phyloP scores from a whole-genome alignment of 2,797 vertebrate species.

The Falco columbarius region DNA sequence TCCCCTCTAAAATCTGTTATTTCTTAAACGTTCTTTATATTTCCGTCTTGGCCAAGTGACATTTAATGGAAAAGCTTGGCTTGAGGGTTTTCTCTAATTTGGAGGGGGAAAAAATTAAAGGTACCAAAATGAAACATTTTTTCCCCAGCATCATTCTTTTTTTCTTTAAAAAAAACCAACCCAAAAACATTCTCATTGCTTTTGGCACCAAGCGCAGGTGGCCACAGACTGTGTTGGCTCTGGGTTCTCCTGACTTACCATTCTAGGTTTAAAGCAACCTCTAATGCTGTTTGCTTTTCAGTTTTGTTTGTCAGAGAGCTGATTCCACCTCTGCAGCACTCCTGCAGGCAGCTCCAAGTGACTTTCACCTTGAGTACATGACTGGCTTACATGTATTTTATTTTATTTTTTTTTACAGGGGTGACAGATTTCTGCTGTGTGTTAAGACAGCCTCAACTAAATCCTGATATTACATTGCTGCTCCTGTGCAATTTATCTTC shows the following conservation, averaged over 20 bases:
- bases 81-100: background rate
- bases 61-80: conserved; percentile 11
- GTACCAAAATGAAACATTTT: background rate
- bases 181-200: background rate
- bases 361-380: background rate
- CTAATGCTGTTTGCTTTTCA: background rate
- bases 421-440: background rate
- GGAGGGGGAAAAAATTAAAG: background rate
- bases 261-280: background rate
- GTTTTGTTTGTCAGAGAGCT: background rate
- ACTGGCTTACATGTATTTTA: background rate
- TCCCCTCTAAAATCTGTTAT: background rate
- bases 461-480: background rate
- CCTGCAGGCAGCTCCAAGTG: background rate
- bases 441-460: background rate
- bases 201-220: background rate
- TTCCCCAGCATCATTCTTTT: background rate
- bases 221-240: background rate
- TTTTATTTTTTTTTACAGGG: background rate
- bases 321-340: background rate
- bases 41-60: background rate
- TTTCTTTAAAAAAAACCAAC: background rate
- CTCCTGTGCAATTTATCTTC: background rate
- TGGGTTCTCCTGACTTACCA: background rate
- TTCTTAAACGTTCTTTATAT: background rate